Evolutionary conservation across 2,797 vertebrate genomes (phyloP).

Genomic region (Lepus oiostolus): DNA sequence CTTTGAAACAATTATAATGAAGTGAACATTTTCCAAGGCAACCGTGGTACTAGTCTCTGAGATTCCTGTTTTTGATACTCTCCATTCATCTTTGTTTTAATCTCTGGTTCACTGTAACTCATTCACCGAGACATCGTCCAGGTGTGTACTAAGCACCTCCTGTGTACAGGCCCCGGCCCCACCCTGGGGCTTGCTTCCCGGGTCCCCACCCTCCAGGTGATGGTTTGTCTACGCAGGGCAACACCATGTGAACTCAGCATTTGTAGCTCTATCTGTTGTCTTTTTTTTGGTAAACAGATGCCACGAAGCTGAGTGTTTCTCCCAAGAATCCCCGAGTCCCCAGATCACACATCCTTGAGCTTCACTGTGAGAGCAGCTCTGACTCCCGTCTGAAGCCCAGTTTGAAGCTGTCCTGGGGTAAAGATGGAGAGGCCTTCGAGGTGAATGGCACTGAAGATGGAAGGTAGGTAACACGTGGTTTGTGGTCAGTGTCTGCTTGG

Average conservation of each 20-base stretch:
- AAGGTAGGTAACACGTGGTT: constrained; percentile 88
- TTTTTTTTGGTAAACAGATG: constrained; percentile 89
- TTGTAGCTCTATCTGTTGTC: constrained; percentile 69
- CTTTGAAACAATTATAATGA: neutral
- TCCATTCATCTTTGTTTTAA: neutral
- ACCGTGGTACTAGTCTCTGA: neutral
- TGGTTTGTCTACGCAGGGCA: neutral
- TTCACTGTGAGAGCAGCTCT: constrained; percentile 93
- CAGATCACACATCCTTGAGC: constrained; percentile 90
- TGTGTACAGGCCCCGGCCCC: accelerated
- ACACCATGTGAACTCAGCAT: neutral
- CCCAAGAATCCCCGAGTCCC: constrained; percentile 92
- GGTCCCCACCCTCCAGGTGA: neutral
- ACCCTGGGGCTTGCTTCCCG: accelerated
- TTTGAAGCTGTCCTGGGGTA: constrained; percentile 95
- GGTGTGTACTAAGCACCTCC: accelerated
- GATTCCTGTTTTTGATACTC: neutral
- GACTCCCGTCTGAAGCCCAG: constrained; percentile 93
- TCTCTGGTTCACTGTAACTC: neutral
- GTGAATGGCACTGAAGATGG: constrained; percentile 91
- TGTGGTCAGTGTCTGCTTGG: neutral
- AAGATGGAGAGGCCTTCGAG: constrained; percentile 90
- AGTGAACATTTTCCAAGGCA: neutral
- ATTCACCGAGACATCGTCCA: neutral
- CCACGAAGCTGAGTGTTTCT: constrained; percentile 91